Conservation (phyloP, 2,797 vertebrate genomes). For the Mycteria americana region DNA sequence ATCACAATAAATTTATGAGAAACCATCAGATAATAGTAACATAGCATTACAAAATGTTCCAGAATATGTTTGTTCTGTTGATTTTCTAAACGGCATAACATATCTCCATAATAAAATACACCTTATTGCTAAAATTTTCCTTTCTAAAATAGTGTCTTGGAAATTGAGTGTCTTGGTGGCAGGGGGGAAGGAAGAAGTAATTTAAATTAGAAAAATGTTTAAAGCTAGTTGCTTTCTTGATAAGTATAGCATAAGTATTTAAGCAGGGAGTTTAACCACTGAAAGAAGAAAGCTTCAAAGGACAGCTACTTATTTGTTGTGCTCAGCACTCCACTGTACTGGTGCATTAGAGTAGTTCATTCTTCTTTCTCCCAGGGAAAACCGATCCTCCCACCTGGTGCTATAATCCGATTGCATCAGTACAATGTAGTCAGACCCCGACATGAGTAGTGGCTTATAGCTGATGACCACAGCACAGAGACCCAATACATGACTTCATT, state of each 20-base stretch:
- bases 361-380: conserved; percentile 25
- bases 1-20: neutral
- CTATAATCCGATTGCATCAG: conserved; percentile 26
- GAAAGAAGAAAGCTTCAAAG: conserved; percentile 45
- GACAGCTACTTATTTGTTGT: neutral
- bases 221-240: neutral
- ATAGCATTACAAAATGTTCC: neutral
- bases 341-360: neutral
- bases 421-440: neutral
- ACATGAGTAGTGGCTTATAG: neutral
- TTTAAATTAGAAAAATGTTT: neutral
- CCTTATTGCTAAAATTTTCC: neutral
- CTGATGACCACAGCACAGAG: conserved; percentile 23
- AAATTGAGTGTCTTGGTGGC: neutral
- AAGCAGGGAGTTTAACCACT: neutral
- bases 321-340: neutral
- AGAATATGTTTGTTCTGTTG: neutral
- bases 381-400: conserved; percentile 27
- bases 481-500: conserved; percentile 29
- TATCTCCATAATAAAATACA: neutral
- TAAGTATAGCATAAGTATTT: neutral
- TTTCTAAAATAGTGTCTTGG: neutral
- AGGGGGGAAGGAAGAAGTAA: neutral
- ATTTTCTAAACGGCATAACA: neutral
- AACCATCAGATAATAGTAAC: neutral